Conservation (phyloP, 1,140 invertebrate species). For the Leguminivora glycinivorella region DNA sequence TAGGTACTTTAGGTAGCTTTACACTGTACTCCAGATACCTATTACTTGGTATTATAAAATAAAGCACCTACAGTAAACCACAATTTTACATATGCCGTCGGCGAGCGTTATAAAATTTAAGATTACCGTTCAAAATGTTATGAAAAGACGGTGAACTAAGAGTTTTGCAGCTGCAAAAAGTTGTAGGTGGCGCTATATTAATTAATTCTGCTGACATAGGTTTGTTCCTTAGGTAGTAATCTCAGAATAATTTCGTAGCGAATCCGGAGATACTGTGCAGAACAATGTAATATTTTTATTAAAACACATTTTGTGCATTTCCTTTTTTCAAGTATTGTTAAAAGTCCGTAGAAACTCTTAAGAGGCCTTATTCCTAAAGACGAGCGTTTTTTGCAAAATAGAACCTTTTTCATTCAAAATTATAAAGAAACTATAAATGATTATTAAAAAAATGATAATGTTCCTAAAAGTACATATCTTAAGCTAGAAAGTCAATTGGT, state of each 20-base stretch:
- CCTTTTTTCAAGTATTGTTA: no score
- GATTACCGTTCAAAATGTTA: background rate
- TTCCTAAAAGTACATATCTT: no score
- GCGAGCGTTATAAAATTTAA: background rate
- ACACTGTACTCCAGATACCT: background rate
- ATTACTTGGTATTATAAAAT: slow-evolving; percentile 1
- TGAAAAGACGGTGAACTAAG: background rate
- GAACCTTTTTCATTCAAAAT: no score
- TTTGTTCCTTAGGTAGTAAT: background rate
- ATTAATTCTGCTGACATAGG: background rate
- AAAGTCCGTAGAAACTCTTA: no score
- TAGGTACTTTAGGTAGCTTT: background rate
- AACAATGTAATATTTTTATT: background rate
- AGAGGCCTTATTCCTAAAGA: no score
- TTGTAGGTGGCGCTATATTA: background rate
- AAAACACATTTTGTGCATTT: no score
- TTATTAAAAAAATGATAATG: no score
- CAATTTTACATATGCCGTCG: background rate
- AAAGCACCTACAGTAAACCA: background rate
- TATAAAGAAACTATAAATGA: no score
- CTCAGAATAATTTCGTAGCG: background rate
- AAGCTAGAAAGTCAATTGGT: no score
- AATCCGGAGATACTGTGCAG: background rate
- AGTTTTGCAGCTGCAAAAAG: background rate
- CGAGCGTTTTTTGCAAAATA: no score